A percentile compares a stretch with the other conserved stretches of the same genome.
Evolutionary conservation across 2,797 vertebrate genomes (phyloP).

Genomic region (Threskiornis aethiopicus): DNA sequence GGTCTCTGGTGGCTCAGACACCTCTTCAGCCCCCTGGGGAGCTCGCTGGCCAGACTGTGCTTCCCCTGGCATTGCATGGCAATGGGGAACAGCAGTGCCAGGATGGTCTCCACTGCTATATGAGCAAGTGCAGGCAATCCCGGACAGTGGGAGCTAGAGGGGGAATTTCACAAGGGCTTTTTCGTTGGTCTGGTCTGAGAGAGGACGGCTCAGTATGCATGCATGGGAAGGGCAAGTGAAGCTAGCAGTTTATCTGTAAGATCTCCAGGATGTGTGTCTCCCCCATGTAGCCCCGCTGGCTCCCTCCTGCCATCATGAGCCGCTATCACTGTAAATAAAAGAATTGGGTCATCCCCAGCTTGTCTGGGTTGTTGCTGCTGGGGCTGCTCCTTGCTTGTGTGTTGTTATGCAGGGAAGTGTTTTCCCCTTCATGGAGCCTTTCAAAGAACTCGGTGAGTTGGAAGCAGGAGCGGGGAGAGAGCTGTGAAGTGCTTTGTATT

Average conservation of each 20-base stretch:
- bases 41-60: accelerated
- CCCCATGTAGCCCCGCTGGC: not conserved
- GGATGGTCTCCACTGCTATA: not conserved
- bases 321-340: not conserved
- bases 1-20: not conserved
- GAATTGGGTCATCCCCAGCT: not conserved
- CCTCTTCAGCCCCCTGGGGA: not conserved
- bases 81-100: not conserved
- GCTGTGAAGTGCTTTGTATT: not conserved
- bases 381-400: not conserved
- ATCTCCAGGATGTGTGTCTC: not conserved
- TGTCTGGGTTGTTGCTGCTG: not conserved
- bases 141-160: not conserved
- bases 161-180: not conserved
- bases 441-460: not conserved
- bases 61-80: not conserved
- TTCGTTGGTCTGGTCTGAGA: not conserved
- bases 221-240: not conserved
- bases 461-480: not conserved
- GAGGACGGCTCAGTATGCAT: accelerated
- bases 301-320: not conserved
- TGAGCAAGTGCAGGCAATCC: not conserved
- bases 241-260: not conserved
- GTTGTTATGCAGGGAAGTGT: not conserved
- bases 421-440: not conserved